Evolutionary conservation across 53 echinoderm and acorn worm species (phyloP), one percentile per base, ranked within the genome.

Genomic region (Temnopleurus reevesii): DNA sequence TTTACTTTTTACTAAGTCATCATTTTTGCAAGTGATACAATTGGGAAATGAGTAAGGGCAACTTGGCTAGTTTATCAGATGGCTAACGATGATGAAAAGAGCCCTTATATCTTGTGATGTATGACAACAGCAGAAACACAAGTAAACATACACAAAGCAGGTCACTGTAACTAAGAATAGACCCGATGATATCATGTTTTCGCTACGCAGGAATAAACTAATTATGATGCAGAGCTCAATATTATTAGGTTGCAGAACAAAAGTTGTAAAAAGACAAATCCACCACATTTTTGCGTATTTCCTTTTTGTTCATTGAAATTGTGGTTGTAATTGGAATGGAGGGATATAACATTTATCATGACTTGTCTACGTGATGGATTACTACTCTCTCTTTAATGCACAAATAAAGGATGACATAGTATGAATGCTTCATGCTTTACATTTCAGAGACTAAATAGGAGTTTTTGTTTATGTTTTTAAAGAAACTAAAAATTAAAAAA

Each of bases 11-110:
- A 46, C 49, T 47, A 49, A 79, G 79, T 79, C 79, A 79, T 79
- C 79, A 79, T 23, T 49, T 77, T 79, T 19, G 38, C 30, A 79
- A 45, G 36, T 8, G 79, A 49, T 47, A 79, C 79, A 46, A 51
- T n/a, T 53, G 83, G 83, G 83, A 83, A 56, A 83, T 83, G 83
- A 83, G 83, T 83, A 83, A 83, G 56, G 56, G 83, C 41, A 83
- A 83, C 49, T 25, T 46, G 46, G 23, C 49, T 79, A 28, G 41
- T 79, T 4, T 79, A 46, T 46, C 79, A 27, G 47, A 79, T 79
- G 31, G 79, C 79, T 79, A 71, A 43, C 63, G 35, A 63, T 71
- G 79, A 49, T 79, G 79, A 79, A 49, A 79, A 41, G 30, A 79
- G 28, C 13, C 49, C n/a, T 79, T 19, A 2, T 79, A 24, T 79